Evolutionary conservation across 2,113 vertebrate species (phyloP).

Genomic region (Pungitius pungitius): DNA sequence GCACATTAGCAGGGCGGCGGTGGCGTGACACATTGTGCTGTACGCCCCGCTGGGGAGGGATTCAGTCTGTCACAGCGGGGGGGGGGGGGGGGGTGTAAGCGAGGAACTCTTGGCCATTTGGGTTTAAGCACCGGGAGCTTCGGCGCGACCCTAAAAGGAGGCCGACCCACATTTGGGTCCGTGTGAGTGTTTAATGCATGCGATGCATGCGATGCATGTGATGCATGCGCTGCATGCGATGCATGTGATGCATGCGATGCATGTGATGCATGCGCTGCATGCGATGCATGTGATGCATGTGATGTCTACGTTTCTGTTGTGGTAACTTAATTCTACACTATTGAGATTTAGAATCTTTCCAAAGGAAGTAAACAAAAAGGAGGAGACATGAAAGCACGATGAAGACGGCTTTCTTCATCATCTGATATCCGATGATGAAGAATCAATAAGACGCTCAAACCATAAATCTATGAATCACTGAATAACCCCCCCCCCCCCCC

Average conservation of each 20-base stretch:
- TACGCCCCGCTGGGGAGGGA: constrained; percentile 46
- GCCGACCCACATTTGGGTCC: constrained; percentile 68
- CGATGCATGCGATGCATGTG: no score
- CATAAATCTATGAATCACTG: neutral
- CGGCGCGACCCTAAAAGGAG: constrained; percentile 61
- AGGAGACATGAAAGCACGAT: neutral
- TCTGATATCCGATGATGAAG: neutral
- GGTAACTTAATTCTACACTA: no score
- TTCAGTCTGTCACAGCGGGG: constrained; percentile 34
- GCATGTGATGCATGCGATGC: no score
- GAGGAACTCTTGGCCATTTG: constrained; percentile 36
- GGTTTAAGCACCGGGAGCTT: constrained; percentile 51
- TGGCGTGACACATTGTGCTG: constrained; percentile 34
- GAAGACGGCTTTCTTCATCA: neutral
- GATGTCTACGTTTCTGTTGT: neutral
- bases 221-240: no score
- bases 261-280: no score
- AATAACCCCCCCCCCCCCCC: neutral
- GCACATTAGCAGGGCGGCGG: constrained; percentile 36
- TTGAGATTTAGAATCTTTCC: no score
- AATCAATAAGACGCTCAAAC: neutral
- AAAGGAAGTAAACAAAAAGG: no score
- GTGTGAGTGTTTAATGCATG: constrained; percentile 35
- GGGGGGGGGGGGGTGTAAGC: no score
- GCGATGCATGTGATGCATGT: no score